Evolutionary conservation across 2,797 vertebrate genomes (phyloP).

Genomic region (Esox masquinongy): DNA sequence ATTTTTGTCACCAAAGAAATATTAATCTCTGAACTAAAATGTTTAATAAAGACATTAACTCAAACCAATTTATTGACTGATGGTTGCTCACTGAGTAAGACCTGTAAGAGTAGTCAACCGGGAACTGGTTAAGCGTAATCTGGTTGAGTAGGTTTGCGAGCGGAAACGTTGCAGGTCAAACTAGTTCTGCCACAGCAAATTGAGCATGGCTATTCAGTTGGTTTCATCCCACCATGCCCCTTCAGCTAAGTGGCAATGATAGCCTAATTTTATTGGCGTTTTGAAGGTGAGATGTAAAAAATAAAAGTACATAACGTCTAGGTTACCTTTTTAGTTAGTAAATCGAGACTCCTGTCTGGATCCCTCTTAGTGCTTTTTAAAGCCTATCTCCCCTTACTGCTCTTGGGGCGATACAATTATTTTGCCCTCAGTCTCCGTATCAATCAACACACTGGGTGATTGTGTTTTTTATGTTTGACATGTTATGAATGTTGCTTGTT

Average conservation of each 20-base stretch:
- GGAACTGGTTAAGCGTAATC: neutral
- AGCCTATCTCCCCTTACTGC: conserved; percentile 53
- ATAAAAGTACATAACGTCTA: neutral
- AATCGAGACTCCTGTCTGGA: conserved; percentile 18
- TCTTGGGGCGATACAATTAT: conserved; percentile 54
- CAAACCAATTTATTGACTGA: neutral
- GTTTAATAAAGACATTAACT: neutral
- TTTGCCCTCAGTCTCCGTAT: conserved; percentile 14
- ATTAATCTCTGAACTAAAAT: neutral
- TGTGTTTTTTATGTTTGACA: neutral
- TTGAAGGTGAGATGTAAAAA: neutral
- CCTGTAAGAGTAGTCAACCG: neutral
- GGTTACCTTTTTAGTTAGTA: neutral
- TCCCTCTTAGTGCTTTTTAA: conserved; percentile 70
- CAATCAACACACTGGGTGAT: conserved; percentile 17
- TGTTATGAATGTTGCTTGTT: neutral
- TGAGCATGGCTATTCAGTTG: neutral
- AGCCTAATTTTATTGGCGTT: neutral
- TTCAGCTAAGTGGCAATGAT: neutral
- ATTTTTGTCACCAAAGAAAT: neutral
- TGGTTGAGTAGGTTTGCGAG: conserved; percentile 31
- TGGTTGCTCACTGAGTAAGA: neutral
- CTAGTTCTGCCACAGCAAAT: conserved; percentile 52
- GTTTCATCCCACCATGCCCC: too few species aligned
- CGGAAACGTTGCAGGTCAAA: conserved; percentile 56